Evolutionary conservation across 2,888 invertebrate species (phyloP), one percentile per base, ranked within the genome.

Genomic region (Drosophila atripex): DNA sequence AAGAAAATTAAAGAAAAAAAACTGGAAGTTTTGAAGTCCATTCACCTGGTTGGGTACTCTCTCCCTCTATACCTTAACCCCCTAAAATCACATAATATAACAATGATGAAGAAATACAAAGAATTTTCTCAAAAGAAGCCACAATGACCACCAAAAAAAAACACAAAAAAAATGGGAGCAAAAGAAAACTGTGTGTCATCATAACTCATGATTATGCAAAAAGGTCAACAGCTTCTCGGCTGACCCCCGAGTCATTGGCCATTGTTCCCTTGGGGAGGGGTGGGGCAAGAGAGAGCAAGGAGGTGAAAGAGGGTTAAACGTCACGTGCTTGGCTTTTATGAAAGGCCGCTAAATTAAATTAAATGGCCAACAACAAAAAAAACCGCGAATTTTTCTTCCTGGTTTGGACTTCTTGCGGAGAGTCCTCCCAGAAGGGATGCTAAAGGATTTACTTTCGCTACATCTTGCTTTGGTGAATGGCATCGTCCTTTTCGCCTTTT

Each of bases 181-280:
- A 52, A 39, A 32, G 45, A 71, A 72, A 74, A 77, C 46, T 64
- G 76, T 78, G 74, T 75, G 82, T 80, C 78, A 68, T 69, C 82
- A 85, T 82, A 86, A 82, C 74, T 82, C 78, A 87, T 80, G 87
- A 82, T 86, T 87, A 82, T 85, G 85, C 78, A 80, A 87, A 82
- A 83, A 75, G 82, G 82, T 83, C 82, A 83, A 83, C 77, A 80
- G 77, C 84, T 82, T 78, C 76, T 64, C 32, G 12, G 70, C 61
- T 71, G 54, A 54, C 61, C 71, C 49, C 53, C 60, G 32, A 68
- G 56, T 69, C 57, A 68, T 52, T 49, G 43, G 14, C 50, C 53
- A 71, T 56, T 69, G 72, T 70, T 63, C 52, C 45, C 16, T 1
- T 18, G 18, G 12, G 9, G 4, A 2, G 18, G n/a, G n/a, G n/a